Evolutionary conservation across 2,113 vertebrate genomes (phyloP).

Genomic region (Trogon melanurus): DNA sequence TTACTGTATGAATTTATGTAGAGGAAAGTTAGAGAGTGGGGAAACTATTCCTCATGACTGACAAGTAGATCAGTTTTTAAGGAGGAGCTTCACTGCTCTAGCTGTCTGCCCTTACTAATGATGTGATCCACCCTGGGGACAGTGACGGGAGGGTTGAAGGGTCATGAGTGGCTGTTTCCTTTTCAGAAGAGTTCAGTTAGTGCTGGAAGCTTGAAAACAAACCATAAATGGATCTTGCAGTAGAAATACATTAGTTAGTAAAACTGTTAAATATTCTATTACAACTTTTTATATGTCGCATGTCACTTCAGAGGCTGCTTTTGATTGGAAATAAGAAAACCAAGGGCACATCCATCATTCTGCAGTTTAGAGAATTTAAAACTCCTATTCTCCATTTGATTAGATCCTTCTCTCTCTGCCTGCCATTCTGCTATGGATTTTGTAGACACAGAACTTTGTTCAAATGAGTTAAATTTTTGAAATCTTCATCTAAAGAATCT

Average conservation of each 20-base stretch:
- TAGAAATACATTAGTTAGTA: neutral
- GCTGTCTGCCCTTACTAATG: neutral
- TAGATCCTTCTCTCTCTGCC: neutral
- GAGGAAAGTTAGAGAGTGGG: neutral
- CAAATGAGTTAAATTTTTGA: neutral
- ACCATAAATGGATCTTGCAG: neutral
- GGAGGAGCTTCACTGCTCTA: neutral
- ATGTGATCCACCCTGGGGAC: too few relatives aligned
- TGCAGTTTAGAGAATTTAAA: neutral
- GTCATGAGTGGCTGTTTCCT: neutral
- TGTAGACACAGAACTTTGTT: neutral
- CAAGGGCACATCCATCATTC: neutral
- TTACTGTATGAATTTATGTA: neutral
- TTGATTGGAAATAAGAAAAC: neutral
- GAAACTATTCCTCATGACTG: neutral
- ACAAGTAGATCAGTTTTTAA: neutral
- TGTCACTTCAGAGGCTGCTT: neutral
- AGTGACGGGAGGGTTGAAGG: neutral
- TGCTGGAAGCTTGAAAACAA: neutral
- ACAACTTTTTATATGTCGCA: neutral
- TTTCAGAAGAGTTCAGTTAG: neutral
- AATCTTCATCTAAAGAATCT: neutral
- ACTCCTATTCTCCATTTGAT: neutral
- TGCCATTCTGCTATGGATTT: neutral
- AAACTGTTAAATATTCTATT: neutral